These are phyloP conservation scores for Aphis gossypii DNA, from an alignment of 1,140 invertebrate species.

Conservation along the genomic window DNA sequence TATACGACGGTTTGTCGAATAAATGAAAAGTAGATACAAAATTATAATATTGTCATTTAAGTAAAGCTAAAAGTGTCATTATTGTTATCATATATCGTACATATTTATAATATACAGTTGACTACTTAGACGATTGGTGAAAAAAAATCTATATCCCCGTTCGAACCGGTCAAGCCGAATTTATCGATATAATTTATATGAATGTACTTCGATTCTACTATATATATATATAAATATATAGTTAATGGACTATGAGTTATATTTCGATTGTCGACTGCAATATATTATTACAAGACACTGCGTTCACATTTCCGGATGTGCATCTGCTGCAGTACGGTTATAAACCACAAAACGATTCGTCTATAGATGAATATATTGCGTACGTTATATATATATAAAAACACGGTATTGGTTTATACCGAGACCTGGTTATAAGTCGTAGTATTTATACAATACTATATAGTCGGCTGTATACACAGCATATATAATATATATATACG, in stretches of 20 bases:
- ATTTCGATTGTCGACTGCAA: neutral
- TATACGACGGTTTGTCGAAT: neutral
- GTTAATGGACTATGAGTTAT: slow-evolving; percentile 1
- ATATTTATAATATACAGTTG: neutral
- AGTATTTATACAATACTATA: neutral
- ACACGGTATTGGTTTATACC: neutral
- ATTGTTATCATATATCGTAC: neutral
- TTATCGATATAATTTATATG: neutral
- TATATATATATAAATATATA: no score
- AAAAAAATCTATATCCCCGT: neutral
- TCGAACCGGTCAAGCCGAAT: neutral
- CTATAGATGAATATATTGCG: neutral
- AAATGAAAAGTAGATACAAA: neutral
- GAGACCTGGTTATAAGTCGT: neutral
- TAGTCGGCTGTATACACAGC: neutral
- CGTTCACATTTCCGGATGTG: slow-evolving; percentile 11
- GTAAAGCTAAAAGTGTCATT: neutral
- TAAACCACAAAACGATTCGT: neutral
- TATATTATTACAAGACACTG: neutral
- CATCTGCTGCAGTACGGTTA: neutral
- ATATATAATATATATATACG: neutral
- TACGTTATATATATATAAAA: neutral
- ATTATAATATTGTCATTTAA: neutral
- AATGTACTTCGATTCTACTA: neutral
- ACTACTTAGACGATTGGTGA: neutral